Percentiles rank a stretch among this genome's conserved stretches.
Conservation (phyloP, 2,888 invertebrate genomes). For the Thymelicus sylvestris region DNA sequence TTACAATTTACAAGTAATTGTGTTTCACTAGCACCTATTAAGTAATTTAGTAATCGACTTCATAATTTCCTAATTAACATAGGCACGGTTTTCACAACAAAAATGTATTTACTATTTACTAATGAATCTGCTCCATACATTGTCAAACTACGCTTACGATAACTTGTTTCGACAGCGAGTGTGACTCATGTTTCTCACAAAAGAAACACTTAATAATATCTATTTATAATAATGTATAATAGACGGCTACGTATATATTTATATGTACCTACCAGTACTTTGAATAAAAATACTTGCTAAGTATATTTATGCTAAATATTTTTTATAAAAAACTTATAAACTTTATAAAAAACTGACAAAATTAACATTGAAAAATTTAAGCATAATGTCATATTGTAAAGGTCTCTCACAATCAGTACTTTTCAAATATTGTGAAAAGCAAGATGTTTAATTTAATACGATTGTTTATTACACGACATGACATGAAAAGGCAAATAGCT, state of each 20-base stretch:
- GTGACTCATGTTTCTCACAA: neutral
- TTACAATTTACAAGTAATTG: neutral
- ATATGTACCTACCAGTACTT: too few relatives aligned
- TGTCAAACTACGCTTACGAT: neutral
- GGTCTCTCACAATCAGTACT: too few relatives aligned
- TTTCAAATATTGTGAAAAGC: too few relatives aligned
- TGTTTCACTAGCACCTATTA: neutral
- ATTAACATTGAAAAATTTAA: too few relatives aligned
- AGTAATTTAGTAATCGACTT: neutral
- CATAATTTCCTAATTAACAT: neutral
- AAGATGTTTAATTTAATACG: too few relatives aligned
- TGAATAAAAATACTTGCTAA: too few relatives aligned
- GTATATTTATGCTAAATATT: neutral
- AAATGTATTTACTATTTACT: neutral
- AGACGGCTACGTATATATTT: too few relatives aligned
- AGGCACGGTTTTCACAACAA: neutral
- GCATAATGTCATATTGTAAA: too few relatives aligned
- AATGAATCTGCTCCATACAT: neutral
- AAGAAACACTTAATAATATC: neutral
- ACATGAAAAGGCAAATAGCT: neutral
- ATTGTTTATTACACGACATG: too few relatives aligned
- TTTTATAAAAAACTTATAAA: too few relatives aligned
- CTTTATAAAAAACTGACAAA: too few relatives aligned
- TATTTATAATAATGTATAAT: neutral
- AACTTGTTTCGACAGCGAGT: neutral